Conservation (phyloP, 2,113 vertebrate genomes). For the Proterorhinus semilunaris region DNA sequence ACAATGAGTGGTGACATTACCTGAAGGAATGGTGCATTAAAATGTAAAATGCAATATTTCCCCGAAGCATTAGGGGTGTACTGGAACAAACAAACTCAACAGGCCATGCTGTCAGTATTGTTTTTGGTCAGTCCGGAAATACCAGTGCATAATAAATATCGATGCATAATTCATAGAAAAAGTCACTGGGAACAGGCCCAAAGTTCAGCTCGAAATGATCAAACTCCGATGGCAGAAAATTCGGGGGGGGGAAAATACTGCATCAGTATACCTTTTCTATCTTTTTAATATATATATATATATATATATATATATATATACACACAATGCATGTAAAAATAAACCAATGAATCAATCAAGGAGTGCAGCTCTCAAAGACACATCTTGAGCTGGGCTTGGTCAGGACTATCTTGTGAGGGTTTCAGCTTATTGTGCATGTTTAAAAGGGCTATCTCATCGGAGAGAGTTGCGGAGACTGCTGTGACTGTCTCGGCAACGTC, state of each 20-base stretch:
- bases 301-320: no score
- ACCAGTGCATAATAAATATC: conserved; percentile 3
- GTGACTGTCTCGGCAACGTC: no score
- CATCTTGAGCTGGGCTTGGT: no score
- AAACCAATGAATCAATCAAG: no score
- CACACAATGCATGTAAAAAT: no score
- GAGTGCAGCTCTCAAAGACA: no score
- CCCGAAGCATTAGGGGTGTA: background rate
- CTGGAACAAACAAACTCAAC: conserved; percentile 3
- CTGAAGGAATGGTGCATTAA: background rate
- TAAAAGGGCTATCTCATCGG: no score
- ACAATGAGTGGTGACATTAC: background rate
- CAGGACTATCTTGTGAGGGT: no score
- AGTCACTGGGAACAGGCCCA: background rate
- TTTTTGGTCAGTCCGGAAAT: conserved; percentile 4
- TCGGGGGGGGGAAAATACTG: conserved; percentile 5
- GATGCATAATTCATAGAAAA: conserved; percentile 4
- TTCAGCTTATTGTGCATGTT: no score
- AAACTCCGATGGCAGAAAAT: conserved; percentile 4
- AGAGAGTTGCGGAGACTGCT: no score
- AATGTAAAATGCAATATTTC: background rate
- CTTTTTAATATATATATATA: no score
- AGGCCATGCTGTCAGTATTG: conserved; percentile 2
- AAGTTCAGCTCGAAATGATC: conserved; percentile 5
- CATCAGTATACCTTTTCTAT: background rate